Conservation (phyloP, 2,113 vertebrate species). For the Lophochroa leadbeateri region DNA sequence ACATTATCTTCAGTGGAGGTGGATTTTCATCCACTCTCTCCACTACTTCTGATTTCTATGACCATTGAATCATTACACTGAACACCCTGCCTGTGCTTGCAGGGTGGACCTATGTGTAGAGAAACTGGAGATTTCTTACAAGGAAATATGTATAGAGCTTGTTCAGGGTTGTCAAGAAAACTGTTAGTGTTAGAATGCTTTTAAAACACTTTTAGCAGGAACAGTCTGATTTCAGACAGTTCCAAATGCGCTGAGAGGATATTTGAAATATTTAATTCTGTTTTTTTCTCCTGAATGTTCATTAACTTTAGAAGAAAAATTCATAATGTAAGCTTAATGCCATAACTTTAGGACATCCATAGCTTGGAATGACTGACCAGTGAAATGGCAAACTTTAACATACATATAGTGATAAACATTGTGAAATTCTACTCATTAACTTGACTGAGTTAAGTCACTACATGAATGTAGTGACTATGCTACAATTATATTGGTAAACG, state of each 20-base stretch:
- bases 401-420: background rate
- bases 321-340: background rate
- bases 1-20: background rate
- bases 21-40: background rate
- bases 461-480: background rate
- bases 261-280: background rate
- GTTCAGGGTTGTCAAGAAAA: background rate
- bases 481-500: background rate
- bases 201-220: background rate
- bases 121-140: background rate
- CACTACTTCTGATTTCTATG: background rate
- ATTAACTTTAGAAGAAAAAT: background rate
- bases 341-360: background rate
- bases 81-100: background rate
- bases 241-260: background rate
- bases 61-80: background rate
- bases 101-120: background rate
- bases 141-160: background rate
- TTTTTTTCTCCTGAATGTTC: background rate
- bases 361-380: background rate
- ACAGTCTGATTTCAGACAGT: background rate
- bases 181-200: background rate
- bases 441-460: background rate
- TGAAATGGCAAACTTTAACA: background rate
- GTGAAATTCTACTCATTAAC: background rate